phyloP scores from a whole-genome alignment of 2,888 invertebrate species.

The Agrilus biguttatus region DNA sequence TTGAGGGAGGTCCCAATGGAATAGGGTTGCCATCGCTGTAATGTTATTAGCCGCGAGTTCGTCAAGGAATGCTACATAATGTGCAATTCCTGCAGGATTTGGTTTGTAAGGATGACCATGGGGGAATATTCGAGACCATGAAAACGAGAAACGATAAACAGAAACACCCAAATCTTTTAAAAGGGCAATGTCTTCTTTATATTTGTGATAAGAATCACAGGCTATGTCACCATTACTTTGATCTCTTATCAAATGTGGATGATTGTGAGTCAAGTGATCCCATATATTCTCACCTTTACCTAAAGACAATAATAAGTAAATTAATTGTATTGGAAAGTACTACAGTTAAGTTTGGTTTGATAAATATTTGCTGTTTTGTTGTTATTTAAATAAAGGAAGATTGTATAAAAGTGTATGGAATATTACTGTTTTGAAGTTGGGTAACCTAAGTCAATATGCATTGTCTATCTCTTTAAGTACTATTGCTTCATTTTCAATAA shows the following conservation, averaged over 20 bases:
- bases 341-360: no score
- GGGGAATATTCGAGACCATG: slow-evolving; percentile 56
- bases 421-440: no score
- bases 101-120: slow-evolving; percentile 37
- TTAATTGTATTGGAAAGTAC: neutral
- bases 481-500: no score
- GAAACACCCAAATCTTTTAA: slow-evolving; percentile 42
- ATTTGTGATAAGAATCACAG: slow-evolving; percentile 50
- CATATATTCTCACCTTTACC: slow-evolving; percentile 51
- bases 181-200: slow-evolving; percentile 42
- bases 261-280: slow-evolving; percentile 45
- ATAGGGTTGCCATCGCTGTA: slow-evolving; percentile 36
- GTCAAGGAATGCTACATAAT: slow-evolving; percentile 46
- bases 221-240: slow-evolving; percentile 44
- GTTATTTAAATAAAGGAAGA: no score
- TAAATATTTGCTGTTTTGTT: no score
- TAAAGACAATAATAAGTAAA: slow-evolving; percentile 13
- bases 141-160: slow-evolving; percentile 42
- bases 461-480: no score
- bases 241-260: slow-evolving; percentile 37
- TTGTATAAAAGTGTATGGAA: no score
- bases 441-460: no score
- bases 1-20: slow-evolving; percentile 42
- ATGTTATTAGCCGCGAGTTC: slow-evolving; percentile 37
- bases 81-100: slow-evolving; percentile 43